Base-by-base conservation (phyloP, 1,140 invertebrate genomes). In the Acyrthosiphon pisum region DNA sequence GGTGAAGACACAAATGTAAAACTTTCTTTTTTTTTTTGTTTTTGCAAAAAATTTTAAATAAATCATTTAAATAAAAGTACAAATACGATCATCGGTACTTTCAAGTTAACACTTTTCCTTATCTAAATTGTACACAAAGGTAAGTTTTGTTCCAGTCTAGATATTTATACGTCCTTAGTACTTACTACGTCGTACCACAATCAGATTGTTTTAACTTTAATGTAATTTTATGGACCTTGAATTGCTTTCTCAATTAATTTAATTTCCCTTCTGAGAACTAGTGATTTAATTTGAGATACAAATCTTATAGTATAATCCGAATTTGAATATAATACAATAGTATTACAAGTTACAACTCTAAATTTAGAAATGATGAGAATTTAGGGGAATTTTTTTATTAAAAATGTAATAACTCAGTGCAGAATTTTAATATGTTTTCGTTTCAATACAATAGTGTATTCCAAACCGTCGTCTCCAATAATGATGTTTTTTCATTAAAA, bases 161-260 rank as follows among this genome's bases (percentile, higher is more conserved):
- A 76, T 76, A n/a, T 76, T 76, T 76, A 76, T 76, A n/a, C 30
- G 30, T 76, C n/a, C 60, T n/a, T 76, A 76, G 60, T 76, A 76
- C 30, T 76, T 76, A 76, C 4, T 76, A 76, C 30, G 60, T 44
- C 23, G 83, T 86, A 41, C 41, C 41, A 86, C 23, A 23, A 86
- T 41, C 37, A 86, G 83, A 44, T 41, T 86, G 37, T 86, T 44
- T 44, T 41, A 86, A 86, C 23, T 86, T 86, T 44, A 86, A 86
- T 86, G 26, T 44, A 86, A 86, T 86, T 86, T 86, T 86, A 86
- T 86, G 37, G 37, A 86, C 37, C 37, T 41, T 41, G 11, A 86
- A 44, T 41, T 26, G 37, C 37, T 86, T 86, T 44, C 37, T 86
- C 83, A 30, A 83, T 86, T 86, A 41, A 86, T 41, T 86, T 86